Percentiles rank a stretch among this genome's conserved stretches.
phyloP scores from a whole-genome alignment of 2,888 invertebrate genomes.

The Cephus pygmeus region DNA sequence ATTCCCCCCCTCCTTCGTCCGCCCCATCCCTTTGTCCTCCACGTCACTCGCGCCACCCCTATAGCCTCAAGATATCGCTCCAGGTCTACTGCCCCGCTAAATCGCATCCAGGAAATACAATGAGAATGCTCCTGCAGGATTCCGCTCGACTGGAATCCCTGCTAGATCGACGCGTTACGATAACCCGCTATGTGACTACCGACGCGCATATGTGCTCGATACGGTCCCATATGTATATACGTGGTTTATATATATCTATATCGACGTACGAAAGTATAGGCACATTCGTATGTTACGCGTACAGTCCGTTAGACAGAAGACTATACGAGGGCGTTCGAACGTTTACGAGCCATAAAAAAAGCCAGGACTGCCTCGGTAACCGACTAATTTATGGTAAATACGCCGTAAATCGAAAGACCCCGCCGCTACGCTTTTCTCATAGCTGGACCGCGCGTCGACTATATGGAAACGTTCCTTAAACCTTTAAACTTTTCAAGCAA shows the following conservation, averaged over 20 bases:
- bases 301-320: neutral
- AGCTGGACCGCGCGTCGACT: neutral
- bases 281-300: neutral
- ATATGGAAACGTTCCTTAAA: neutral
- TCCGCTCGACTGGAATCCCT: neutral
- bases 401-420: slow-evolving; percentile 6
- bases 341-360: slow-evolving; percentile 12
- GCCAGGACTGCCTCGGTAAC: slow-evolving; percentile 6
- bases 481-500: neutral
- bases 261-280: neutral
- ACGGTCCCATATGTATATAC: neutral
- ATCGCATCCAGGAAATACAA: neutral
- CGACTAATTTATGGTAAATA: slow-evolving; percentile 22
- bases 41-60: neutral
- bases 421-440: slow-evolving; percentile 8
- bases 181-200: neutral
- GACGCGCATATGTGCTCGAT: neutral
- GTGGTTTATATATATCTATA: neutral
- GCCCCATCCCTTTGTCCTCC: neutral
- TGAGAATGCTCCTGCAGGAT: neutral
- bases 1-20: too few species aligned
- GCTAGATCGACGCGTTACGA: neutral
- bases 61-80: neutral
- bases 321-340: neutral
- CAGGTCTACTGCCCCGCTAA: neutral